phyloP scores from a whole-genome alignment of 1,140 invertebrate genomes.

The Pseudomyrmex cubaensis region DNA sequence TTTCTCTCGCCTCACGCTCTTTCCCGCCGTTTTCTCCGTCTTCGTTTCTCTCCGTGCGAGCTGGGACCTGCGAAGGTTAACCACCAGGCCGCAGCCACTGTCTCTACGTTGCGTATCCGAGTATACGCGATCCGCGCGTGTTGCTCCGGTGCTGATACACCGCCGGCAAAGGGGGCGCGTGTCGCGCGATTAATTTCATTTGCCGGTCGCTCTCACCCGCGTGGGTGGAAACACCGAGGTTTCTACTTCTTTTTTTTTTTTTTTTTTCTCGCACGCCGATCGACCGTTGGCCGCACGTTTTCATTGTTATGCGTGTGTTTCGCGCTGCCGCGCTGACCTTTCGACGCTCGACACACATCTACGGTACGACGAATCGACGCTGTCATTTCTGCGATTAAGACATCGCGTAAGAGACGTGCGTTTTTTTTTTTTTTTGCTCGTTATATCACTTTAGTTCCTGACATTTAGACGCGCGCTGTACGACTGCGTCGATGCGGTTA shows the following conservation, averaged over 20 bases:
- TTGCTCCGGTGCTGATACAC: constrained; percentile 46
- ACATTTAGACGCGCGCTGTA: background rate
- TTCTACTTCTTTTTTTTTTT: constrained; percentile 11
- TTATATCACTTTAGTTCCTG: background rate
- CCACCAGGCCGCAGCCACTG: constrained; percentile 55
- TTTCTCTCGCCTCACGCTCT: constrained; percentile 31
- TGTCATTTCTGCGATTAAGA: constrained; percentile 36
- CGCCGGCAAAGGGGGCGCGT: constrained; percentile 61
- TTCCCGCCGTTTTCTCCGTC: constrained; percentile 45
- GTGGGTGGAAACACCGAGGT: constrained; percentile 16
- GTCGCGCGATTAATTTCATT: constrained; percentile 68
- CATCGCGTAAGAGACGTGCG: background rate
- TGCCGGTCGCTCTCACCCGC: constrained; percentile 38
- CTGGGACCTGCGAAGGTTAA: constrained; percentile 59
- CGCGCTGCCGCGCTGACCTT: constrained; percentile 44
- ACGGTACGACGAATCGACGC: background rate
- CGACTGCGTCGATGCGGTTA: background rate
- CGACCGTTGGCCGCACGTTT: background rate
- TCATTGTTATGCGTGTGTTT: constrained; percentile 41
- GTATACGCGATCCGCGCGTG: constrained; percentile 28
- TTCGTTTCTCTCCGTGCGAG: constrained; percentile 28
- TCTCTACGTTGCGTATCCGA: constrained; percentile 30
- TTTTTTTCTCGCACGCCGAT: constrained; percentile 34
- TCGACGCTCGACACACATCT: constrained; percentile 12
- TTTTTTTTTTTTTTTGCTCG: constrained; percentile 19